These are phyloP conservation scores for Indicator indicator DNA, from an alignment of 2,113 vertebrate species.

Conservation along the genomic window DNA sequence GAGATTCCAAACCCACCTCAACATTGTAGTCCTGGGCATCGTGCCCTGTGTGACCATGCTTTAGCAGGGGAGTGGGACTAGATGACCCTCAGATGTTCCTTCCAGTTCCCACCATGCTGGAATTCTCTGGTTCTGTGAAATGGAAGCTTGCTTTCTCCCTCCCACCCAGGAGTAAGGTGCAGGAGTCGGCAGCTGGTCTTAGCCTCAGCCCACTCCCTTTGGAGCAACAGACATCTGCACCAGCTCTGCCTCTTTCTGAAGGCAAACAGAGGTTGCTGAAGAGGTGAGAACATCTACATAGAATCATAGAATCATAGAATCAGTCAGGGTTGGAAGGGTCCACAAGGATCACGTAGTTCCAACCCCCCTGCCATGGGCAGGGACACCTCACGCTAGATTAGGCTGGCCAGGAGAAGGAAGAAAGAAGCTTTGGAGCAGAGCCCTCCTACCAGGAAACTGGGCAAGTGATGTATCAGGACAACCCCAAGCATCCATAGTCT, in stretches of 20 bases:
- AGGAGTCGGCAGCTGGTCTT: background rate
- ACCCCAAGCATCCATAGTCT: background rate
- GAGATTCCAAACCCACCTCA: no score
- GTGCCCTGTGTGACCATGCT: no score
- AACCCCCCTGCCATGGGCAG: no score
- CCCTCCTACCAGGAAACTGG: background rate
- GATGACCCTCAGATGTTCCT: no score
- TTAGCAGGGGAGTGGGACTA: no score
- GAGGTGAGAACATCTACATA: background rate
- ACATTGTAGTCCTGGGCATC: no score
- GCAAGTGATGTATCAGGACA: background rate
- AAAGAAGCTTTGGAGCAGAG: background rate
- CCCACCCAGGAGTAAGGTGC: background rate
- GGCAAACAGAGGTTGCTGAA: background rate
- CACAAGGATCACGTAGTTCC: no score
- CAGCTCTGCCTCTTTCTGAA: constrained; percentile 9
- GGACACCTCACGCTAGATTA: no score
- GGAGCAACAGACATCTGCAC: background rate
- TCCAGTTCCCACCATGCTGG: no score
- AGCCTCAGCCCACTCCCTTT: accelerated
- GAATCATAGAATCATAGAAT: no score
- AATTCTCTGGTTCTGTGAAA: background rate
- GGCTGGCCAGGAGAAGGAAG: background rate
- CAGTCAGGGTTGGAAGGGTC: no score
- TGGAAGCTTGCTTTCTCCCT: accelerated